Percentiles rank a stretch among this genome's conserved stretches.
These are phyloP conservation scores for Galagoides demidoff DNA, from an alignment of 2,797 vertebrate species.

Conservation along the genomic window DNA sequence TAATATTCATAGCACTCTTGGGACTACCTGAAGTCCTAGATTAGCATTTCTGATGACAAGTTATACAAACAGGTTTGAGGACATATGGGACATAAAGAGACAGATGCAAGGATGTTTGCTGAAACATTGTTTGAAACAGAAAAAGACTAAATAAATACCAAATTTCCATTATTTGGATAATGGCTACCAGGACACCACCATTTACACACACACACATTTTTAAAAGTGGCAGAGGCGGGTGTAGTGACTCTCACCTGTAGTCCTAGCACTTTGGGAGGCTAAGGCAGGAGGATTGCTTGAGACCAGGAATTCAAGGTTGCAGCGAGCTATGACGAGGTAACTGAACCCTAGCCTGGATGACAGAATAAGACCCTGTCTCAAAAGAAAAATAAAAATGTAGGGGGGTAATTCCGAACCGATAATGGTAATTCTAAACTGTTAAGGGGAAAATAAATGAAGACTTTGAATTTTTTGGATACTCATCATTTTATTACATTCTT, in stretches of 20 bases:
- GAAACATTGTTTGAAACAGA: neutral
- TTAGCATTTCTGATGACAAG: slow-evolving; percentile 20
- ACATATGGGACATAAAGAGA: slow-evolving; percentile 12
- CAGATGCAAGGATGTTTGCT: neutral
- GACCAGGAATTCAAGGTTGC: too few relatives aligned
- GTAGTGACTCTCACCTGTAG: too few relatives aligned
- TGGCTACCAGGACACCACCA: neutral
- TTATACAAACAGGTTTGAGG: slow-evolving; percentile 38
- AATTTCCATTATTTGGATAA: neutral
- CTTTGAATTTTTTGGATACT: neutral
- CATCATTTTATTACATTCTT: neutral
- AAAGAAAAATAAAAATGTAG: too few relatives aligned
- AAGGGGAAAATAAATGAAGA: neutral
- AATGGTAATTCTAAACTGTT: neutral
- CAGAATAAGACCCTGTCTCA: too few relatives aligned
- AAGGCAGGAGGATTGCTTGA: too few relatives aligned
- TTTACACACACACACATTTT: neutral
- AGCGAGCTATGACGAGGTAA: too few relatives aligned
- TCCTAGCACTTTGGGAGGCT: too few relatives aligned
- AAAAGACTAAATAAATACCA: slow-evolving; percentile 43
- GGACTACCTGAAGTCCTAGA: slow-evolving; percentile 32
- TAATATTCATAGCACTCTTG: slow-evolving; percentile 16
- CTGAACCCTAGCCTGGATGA: too few relatives aligned
- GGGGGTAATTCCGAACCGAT: neutral
- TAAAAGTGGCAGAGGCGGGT: neutral